Evolutionary conservation across 37 sponge, comb jelly and placozoan genomes (phyloP).

Genomic region (Aplysina aerophoba): DNA sequence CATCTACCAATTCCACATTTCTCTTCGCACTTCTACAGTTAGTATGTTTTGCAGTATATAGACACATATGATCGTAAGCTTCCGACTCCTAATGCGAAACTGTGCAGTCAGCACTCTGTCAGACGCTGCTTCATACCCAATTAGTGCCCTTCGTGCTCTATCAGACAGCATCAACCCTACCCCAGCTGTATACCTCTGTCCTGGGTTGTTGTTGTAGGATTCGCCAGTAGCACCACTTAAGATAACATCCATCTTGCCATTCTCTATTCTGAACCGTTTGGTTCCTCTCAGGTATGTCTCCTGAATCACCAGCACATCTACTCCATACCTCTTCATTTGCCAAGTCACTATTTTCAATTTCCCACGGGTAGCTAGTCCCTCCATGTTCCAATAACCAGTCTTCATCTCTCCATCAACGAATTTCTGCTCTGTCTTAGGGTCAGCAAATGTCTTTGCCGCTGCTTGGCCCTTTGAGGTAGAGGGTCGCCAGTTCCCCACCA

Average conservation of each 20-base stretch:
- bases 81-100: background rate
- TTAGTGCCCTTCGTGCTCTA: constrained; percentile 8
- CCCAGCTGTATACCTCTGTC: constrained; percentile 5
- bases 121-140: background rate
- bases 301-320: constrained; percentile 2
- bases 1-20: no score
- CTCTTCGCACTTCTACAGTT: no score
- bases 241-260: constrained; percentile 6
- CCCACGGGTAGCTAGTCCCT: constrained; percentile 12
- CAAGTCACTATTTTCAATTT: background rate
- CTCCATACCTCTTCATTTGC: background rate
- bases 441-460: background rate
- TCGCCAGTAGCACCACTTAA: constrained; percentile 8
- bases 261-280: constrained; percentile 2
- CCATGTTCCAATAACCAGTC: constrained; percentile 4
- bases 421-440: background rate
- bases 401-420: constrained; percentile 5
- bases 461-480: background rate
- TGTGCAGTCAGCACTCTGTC: background rate
- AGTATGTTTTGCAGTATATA: no score
- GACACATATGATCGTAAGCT: no score
- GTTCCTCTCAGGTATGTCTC: background rate
- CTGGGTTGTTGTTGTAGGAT: background rate
- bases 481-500: constrained; percentile 1
- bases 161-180: background rate